Base-by-base conservation (phyloP, 1,140 invertebrate genomes). In the Drosophila micromelanica region DNA sequence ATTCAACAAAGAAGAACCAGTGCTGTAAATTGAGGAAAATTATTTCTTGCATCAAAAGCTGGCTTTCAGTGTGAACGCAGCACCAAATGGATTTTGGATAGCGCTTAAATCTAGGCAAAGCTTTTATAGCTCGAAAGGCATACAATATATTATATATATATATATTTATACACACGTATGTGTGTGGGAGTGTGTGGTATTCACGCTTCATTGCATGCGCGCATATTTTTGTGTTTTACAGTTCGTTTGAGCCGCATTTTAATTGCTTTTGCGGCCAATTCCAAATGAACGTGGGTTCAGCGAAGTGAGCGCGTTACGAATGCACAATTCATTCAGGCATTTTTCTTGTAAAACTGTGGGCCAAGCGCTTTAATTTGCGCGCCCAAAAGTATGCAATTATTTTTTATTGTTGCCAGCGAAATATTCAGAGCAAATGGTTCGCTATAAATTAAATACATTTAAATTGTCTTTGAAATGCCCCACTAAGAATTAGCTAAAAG, bases 191-290 rank as follows among this genome's bases (percentile, higher is more conserved):
- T 13, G 35, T 65, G 45, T 52, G 57, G 45, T 45, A 23, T 15
- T 37, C 20, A 52, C 51, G 49, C 61, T 64, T 70, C 67, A 74
- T 71, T 74, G 57, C 52, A 63, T 65, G 55, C 27, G 45, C 40
- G n/a, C 67, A 73, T 60, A 68, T 72, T 84, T 78, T 72, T 73
- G 52, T 64, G 75, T 78, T 87, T 82, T 73, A 65, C 75, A 77
- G 48, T 78, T 78, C 71, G 78, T 64, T 81, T 82, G 78, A 68
- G 71, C 52, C 67, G 12, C 32, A 89, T 77, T 70, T 90, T 89
- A 87, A 87, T 89, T 87, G 84, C 69, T 80, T 87, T 89, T 84
- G 46, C 64, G 56, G 48, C 55, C 74, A 75, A 43, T 76, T 70
- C 30, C 11, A 23, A 12, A 23, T 35, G 13, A 13, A 4, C 8